Evolutionary conservation across 37 sponge, comb jelly and placozoan species (phyloP).

Genomic region (Oscarella lobularis): DNA sequence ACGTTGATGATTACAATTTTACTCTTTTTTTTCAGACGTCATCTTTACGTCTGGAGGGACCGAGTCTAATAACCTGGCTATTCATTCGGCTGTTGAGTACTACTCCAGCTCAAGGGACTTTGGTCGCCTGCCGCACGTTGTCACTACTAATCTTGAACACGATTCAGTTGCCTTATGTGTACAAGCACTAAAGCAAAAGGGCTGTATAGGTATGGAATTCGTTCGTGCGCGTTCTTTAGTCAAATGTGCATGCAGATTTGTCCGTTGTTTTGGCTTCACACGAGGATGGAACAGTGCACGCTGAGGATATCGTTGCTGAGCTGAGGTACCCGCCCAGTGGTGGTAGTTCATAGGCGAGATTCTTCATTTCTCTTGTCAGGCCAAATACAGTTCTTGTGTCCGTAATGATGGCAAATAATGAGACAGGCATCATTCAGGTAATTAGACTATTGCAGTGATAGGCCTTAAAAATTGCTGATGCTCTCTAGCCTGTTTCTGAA

Average conservation of each 20-base stretch:
- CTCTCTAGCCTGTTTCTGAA: conserved; percentile 44
- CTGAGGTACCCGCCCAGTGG: too few species aligned
- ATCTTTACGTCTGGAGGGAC: conserved; percentile 80
- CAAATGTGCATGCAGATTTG: too few species aligned
- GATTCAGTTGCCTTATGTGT: conserved; percentile 37
- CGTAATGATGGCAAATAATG: conserved; percentile 86
- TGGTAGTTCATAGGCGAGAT: conserved; percentile 26
- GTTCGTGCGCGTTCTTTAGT: too few species aligned
- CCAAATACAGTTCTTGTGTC: conserved; percentile 53
- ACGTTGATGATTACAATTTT: neutral
- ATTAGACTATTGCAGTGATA: neutral
- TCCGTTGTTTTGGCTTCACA: too few species aligned
- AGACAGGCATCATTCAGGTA: conserved; percentile 65
- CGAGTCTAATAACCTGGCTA: conserved; percentile 52
- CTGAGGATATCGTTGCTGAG: conserved; percentile 21
- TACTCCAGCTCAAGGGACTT: neutral
- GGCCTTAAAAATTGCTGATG: neutral
- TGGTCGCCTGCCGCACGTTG: conserved; percentile 37
- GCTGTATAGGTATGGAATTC: too few species aligned
- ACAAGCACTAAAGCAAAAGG: too few species aligned
- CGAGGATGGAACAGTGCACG: conserved; percentile 44
- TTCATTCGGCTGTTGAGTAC: conserved; percentile 16
- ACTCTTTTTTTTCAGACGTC: conserved; percentile 27
- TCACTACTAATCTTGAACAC: conserved; percentile 70
- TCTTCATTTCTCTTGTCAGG: conserved; percentile 24